Base-by-base conservation (phyloP, 2,888 invertebrate genomes). In the Coremacera marginata region DNA sequence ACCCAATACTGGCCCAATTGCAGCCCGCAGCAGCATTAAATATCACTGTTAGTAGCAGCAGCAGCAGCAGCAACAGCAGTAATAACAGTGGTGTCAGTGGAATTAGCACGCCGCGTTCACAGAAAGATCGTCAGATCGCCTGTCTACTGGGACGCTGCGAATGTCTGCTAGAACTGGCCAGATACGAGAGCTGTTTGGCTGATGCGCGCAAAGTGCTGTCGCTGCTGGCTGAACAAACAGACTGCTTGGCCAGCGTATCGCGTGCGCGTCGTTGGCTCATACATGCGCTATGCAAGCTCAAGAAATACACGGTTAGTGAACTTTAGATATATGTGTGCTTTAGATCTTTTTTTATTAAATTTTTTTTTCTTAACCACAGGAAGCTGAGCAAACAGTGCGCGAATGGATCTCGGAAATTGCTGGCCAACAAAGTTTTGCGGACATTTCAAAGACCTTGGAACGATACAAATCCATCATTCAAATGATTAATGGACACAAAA, bases 121-220 rank as follows among this genome's bases (percentile, higher is more conserved):
- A 86, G 51, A 88, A 87, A 79, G 88, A 88, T 82, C 86, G 88
- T 51, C 86, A 88, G 79, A 88, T 88, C 27, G 86, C 87, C 7
- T 91, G 91, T 83, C 86, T 92, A 72, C 86, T 91, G 68, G 91
- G 91, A 16, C 90, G 92, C 73, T 91, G 91, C 31, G 91, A 92
- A 84, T 92, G 92, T 84, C 89, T 90, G 76, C 86, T 91, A 71
- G 91, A 91, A 82, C 84, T 92, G 77, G 89, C 89, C 68, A 90
- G 90, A 82, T 90, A 91, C 83, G 91, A 92, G 79, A 89, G 89
- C 31, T 91, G 91, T 76, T 88, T 92, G 68, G 86, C 87, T 62
- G 92, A 92, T 86, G 92, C 92, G 77, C 90, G 90, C 78, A 90
- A 89, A 83, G 89, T 91, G 68, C 88, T 92, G 37, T 90, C 90